A percentile compares a stretch with the other conserved stretches of the same genome.
Evolutionary conservation across 2,113 vertebrate species (phyloP).

Genomic region (Sylvilagus bachmani): DNA sequence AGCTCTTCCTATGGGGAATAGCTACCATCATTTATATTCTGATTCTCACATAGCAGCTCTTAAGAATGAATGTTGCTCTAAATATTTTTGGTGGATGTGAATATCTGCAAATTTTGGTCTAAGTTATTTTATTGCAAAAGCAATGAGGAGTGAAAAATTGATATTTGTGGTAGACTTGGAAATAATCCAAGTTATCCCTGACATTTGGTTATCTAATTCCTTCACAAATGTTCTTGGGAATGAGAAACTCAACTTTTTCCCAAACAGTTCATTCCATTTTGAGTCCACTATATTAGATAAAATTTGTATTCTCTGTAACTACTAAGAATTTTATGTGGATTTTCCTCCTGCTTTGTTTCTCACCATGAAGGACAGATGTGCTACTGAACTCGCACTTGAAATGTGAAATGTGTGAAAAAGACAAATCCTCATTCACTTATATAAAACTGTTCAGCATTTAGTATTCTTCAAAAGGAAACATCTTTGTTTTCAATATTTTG

Average conservation of each 20-base stretch:
- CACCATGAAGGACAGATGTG: not conserved
- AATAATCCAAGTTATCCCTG: not conserved
- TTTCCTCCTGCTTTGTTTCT: conserved; percentile 32
- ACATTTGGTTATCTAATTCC: not conserved
- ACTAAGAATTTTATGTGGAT: not conserved
- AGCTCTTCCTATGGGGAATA: not conserved
- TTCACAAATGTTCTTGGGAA: not conserved
- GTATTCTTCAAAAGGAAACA: conserved; percentile 52
- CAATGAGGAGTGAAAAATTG: not conserved
- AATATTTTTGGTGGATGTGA: not conserved
- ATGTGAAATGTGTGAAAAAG: conserved; percentile 44
- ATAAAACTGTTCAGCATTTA: not conserved
- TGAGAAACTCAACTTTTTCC: not conserved
- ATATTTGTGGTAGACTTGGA: not conserved
- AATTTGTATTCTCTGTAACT: conserved; percentile 6
- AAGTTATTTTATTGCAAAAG: not conserved
- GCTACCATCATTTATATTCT: not conserved
- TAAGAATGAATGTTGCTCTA: not conserved
- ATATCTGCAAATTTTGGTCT: not conserved
- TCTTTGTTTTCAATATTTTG: conserved; percentile 66
- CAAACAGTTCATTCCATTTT: not conserved
- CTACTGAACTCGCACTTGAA: not conserved
- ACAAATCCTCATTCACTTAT: conserved; percentile 55
- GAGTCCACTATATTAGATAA: not conserved
- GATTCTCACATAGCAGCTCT: not conserved